Percentiles rank a stretch among this genome's conserved stretches.
phyloP scores from a whole-genome alignment of 2,888 invertebrate genomes.

The Drosophila hawaiiensis region DNA sequence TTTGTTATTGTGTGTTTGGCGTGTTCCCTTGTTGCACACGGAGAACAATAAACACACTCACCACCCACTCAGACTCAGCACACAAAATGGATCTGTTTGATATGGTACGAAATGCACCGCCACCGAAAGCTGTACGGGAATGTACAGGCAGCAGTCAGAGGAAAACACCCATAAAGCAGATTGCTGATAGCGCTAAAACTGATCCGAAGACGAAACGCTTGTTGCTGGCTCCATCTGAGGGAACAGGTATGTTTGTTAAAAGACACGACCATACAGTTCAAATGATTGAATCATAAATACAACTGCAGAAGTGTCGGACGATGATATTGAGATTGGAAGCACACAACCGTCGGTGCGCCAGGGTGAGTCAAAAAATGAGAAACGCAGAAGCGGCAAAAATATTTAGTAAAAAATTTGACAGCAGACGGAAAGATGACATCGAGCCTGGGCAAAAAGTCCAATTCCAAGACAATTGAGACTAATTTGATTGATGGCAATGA shows the following conservation, averaged over 20 bases:
- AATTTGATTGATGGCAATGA: neutral
- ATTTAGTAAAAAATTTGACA: neutral
- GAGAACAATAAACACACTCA: neutral
- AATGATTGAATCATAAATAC: neutral
- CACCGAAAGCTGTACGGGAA: constrained; percentile 40
- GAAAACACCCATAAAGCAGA: neutral
- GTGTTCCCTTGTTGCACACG: neutral
- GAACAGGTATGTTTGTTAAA: neutral
- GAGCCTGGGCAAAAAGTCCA: neutral
- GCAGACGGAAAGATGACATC: neutral
- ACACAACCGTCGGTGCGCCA: neutral
- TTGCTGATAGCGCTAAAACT: neutral
- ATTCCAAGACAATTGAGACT: neutral
- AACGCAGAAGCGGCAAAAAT: neutral
- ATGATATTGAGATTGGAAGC: neutral
- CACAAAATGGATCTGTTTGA: constrained; percentile 56
- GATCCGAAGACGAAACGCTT: neutral
- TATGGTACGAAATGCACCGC: constrained; percentile 47
- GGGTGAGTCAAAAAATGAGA: neutral
- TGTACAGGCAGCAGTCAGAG: neutral
- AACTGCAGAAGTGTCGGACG: neutral
- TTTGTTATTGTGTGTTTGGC: neutral
- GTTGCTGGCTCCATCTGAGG: neutral
- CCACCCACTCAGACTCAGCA: neutral
- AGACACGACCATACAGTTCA: neutral